Base-by-base conservation (phyloP, 2,888 invertebrate genomes). In the Drosophila imparisetae region DNA sequence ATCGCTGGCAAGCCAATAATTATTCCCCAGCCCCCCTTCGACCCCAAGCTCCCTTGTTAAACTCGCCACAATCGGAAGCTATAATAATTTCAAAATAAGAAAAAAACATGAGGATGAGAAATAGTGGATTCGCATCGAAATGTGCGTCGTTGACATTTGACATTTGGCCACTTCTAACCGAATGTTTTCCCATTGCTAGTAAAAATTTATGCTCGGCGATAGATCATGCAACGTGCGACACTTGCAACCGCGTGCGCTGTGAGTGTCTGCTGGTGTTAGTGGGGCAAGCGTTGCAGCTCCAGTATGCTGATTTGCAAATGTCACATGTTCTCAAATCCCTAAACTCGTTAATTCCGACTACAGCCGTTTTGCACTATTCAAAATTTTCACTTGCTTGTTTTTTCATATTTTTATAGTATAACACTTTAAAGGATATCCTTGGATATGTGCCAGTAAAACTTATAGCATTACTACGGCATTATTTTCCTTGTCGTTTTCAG, bases 161-260 rank as follows among this genome's bases (percentile, higher is more conserved):
- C 79, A 79, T 69, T 27, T 21, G 57, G 57, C 52, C 60, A 40
- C 57, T 42, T 54, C 57, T 32, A 54, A 58, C 76, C 62, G 57
- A 68, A 68, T 66, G 40, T 57, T 49, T 54, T 29, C 29, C 34
- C 61, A 58, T n/a, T 55, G 68, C 78, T 76, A 78, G 70, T 78
- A 73, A 81, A 87, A 83, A 83, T 88, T 86, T 86, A 86, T 83
- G 81, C 57, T 68, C 59, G 58, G 72, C 70, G 74, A 81, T 87
- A 84, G 83, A 87, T 87, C 86, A 87, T 87, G 60, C 59, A 30
- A 72, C 69, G 60, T 66, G 69, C 73, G 83, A 80, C 85, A 86
- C 72, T 73, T 68, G 75, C 72, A 60, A 53, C 62, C 62, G 58
- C 58, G 71, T 30, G 30, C 24, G n/a, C 29, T 45, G 45, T 8